A percentile compares a stretch with the other conserved stretches of the same genome.
Conservation (phyloP, 2,113 vertebrate species). For the Mesoclemmys tuberculata region DNA sequence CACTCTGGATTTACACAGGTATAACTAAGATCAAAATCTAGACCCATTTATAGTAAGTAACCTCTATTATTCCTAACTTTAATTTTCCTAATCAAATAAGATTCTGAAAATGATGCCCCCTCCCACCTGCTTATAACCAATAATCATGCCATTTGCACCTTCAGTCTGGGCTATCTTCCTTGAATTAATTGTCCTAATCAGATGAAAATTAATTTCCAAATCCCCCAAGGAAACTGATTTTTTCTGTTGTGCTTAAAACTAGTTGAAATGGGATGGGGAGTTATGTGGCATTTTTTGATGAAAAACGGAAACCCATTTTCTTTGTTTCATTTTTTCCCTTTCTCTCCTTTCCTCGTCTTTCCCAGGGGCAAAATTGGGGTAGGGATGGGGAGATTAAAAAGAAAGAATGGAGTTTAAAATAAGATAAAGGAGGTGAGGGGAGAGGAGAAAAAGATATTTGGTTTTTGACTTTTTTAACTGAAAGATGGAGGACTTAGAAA, state of each 20-base stretch:
- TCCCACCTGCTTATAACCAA: neutral
- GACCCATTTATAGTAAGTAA: neutral
- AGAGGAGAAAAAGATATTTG: too few relatives aligned
- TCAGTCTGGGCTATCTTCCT: neutral
- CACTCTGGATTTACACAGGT: neutral
- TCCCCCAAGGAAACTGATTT: neutral
- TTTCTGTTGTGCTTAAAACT: neutral
- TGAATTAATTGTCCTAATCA: neutral
- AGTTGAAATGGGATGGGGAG: neutral
- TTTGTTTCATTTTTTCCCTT: too few relatives aligned
- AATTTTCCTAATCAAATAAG: neutral
- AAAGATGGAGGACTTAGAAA: too few relatives aligned
- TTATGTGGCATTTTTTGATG: neutral
- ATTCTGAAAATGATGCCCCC: neutral
- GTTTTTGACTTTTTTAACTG: too few relatives aligned
- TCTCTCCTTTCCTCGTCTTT: too few relatives aligned
- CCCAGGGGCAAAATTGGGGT: too few relatives aligned
- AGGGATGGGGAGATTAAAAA: too few relatives aligned
- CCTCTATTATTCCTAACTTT: neutral
- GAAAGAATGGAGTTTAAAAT: too few relatives aligned
- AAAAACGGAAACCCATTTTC: neutral
- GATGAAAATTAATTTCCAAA: neutral
- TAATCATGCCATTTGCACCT: neutral
- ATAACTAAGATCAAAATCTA: neutral
- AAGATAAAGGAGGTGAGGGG: too few relatives aligned